Conservation (phyloP, 2,797 vertebrate species). For the Spondyliosoma cantharus region DNA sequence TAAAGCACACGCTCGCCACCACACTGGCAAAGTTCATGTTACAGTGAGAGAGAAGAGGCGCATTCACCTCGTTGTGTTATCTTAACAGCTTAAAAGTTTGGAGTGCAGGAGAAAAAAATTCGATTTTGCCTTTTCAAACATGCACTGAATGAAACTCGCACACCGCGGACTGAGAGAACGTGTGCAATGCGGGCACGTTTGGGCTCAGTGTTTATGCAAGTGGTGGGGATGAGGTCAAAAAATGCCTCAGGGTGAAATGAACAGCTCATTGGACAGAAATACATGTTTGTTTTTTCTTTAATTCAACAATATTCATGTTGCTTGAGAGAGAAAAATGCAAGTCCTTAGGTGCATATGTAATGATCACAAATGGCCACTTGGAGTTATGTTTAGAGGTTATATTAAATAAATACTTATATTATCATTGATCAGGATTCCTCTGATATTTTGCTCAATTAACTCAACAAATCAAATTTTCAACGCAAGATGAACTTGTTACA, state of each 20-base stretch:
- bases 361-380: not conserved
- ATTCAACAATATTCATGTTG: not conserved
- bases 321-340: not conserved
- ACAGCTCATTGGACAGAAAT: constrained; percentile 35
- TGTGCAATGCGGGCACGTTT: constrained; percentile 51
- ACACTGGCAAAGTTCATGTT: constrained; percentile 61
- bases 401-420: not conserved
- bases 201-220: constrained; percentile 68
- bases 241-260: constrained; percentile 43
- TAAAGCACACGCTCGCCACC: constrained; percentile 62
- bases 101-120: constrained; percentile 53
- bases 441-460: not conserved
- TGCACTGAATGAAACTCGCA: constrained; percentile 72
- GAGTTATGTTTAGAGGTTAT: not conserved
- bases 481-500: not conserved
- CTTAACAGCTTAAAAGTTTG: constrained; percentile 60
- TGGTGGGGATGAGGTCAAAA: constrained; percentile 63
- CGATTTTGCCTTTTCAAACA: constrained; percentile 72
- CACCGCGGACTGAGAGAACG: constrained; percentile 59
- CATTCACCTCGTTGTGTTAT: constrained; percentile 70
- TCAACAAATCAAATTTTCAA: not conserved
- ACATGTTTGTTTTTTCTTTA: constrained; percentile 30
- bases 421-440: not conserved
- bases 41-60: constrained; percentile 66
- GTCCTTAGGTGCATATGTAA: constrained; percentile 1